Percentiles rank a stretch among this genome's conserved stretches.
phyloP scores from a whole-genome alignment of 2,888 invertebrate species.

The Arge pagana region DNA sequence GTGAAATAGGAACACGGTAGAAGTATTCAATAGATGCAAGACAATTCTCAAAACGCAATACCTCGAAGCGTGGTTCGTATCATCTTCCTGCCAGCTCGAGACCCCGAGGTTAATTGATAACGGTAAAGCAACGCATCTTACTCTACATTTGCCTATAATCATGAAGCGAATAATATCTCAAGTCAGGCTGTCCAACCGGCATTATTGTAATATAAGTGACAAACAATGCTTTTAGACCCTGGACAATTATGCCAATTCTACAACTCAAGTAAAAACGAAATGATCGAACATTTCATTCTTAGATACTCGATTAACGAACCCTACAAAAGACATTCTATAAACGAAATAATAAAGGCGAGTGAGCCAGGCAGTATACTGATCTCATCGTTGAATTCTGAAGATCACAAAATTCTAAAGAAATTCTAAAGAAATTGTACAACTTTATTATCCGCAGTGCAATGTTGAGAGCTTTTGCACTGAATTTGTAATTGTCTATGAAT shows the following conservation, averaged over 20 bases:
- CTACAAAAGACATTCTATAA: background rate
- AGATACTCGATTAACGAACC: conserved; percentile 3
- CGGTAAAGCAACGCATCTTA: conserved; percentile 1
- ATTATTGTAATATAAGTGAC: background rate
- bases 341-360: background rate
- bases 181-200: conserved; percentile 10
- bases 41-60: background rate
- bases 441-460: background rate
- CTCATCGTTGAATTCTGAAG: background rate
- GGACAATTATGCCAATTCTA: conserved; percentile 13
- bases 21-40: conserved; percentile 3
- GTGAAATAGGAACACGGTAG: background rate
- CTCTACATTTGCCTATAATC: background rate
- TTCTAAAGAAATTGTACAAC: background rate
- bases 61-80: background rate
- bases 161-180: conserved; percentile 16
- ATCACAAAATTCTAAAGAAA: background rate
- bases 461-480: background rate
- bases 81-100: conserved; percentile 2
- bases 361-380: background rate
- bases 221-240: conserved; percentile 8
- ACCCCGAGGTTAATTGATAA: background rate
- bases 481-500: background rate
- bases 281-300: conserved; percentile 5
- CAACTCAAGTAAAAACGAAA: conserved; percentile 14